phyloP scores from a whole-genome alignment of 2,113 vertebrate species.

The Pantherophis guttatus region DNA sequence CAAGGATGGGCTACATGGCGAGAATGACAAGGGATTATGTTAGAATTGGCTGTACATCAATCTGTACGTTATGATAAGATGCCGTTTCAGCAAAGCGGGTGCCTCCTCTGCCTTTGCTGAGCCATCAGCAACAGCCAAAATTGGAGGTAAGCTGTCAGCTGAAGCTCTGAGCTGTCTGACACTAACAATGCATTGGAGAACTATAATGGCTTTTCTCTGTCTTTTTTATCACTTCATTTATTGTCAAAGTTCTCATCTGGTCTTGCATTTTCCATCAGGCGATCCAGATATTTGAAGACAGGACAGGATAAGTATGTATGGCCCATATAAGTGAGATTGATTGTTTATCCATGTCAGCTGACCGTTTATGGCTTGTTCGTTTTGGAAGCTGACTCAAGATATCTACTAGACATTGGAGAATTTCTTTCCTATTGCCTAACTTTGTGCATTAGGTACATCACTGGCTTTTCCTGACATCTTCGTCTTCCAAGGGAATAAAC shows the following conservation, averaged over 20 bases:
- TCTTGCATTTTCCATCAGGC: slow-evolving; percentile 11
- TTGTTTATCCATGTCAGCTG: not conserved
- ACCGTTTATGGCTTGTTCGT: slow-evolving; percentile 2
- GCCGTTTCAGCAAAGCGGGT: not conserved
- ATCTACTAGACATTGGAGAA: slow-evolving; percentile 32
- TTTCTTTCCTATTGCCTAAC: not conserved
- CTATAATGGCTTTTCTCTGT: not conserved
- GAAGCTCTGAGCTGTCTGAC: not conserved
- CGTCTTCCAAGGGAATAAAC: slow-evolving; percentile 7
- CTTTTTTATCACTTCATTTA: slow-evolving; percentile 23
- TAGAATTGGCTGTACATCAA: slow-evolving; percentile 1
- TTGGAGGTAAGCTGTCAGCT: not conserved
- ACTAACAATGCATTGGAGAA: slow-evolving; percentile 22
- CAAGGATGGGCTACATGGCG: not conserved
- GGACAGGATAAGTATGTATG: not conserved
- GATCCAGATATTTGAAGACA: slow-evolving; percentile 15
- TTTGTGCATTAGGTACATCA: slow-evolving; percentile 26
- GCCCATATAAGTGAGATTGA: not conserved
- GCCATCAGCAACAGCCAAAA: slow-evolving; percentile 2
- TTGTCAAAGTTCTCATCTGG: slow-evolving; percentile 10
- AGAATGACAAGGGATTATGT: not conserved
- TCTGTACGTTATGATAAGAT: slow-evolving; percentile 12
- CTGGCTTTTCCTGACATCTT: not conserved
- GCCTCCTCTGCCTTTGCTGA: not conserved
- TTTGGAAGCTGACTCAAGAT: slow-evolving; percentile 21